Percentiles rank a stretch among this genome's conserved stretches.
phyloP scores from a whole-genome alignment of 2,113 vertebrate species.

The Zosterops japonicus region DNA sequence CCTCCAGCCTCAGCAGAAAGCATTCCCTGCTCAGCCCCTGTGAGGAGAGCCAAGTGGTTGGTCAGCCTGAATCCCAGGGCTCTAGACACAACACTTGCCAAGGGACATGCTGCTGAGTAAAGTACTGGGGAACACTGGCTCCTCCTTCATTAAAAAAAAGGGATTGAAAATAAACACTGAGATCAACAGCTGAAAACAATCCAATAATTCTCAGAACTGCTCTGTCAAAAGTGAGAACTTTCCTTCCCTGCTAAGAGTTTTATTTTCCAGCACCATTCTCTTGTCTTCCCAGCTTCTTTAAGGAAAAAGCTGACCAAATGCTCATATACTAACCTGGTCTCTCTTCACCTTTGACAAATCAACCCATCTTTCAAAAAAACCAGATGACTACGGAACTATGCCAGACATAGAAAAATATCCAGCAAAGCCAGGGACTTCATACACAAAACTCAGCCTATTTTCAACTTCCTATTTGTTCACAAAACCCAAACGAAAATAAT shows the following conservation, averaged over 20 bases:
- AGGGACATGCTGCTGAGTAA: not conserved
- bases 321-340: not conserved
- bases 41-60: not conserved
- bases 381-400: not conserved
- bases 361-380: not conserved
- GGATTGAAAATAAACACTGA: conserved; percentile 31
- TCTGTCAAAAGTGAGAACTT: not conserved
- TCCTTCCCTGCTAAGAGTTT: not conserved
- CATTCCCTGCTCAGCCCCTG: not conserved
- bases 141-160: not conserved
- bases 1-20: not conserved
- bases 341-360: not conserved
- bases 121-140: not conserved
- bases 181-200: conserved; percentile 12
- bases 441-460: not conserved
- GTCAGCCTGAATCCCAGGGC: not conserved
- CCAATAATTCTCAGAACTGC: not conserved
- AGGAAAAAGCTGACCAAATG: not conserved
- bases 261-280: not conserved
- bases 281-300: not conserved
- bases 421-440: not conserved
- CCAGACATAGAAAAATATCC: not conserved
- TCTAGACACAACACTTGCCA: not conserved
- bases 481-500: not conserved
- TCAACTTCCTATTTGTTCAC: not conserved